Evolutionary conservation across 2,888 invertebrate species (phyloP).

Genomic region (Salpingus planirostris): DNA sequence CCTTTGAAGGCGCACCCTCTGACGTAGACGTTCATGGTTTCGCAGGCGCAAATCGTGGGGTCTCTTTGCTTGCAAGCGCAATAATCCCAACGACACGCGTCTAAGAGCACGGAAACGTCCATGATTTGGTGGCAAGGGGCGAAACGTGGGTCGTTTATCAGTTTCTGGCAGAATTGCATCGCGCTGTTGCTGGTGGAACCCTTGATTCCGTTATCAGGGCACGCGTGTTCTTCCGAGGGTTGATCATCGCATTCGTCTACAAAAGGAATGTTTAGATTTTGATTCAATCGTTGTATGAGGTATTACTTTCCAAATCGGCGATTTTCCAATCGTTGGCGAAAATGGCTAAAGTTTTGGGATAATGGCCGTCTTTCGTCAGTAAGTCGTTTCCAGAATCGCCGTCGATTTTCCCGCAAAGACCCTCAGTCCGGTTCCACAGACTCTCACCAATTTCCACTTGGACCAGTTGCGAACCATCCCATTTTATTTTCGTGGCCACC

Average conservation of each 20-base stretch:
- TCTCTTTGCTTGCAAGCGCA: constrained; percentile 52
- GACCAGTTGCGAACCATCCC: constrained; percentile 68
- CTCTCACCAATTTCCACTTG: constrained; percentile 57
- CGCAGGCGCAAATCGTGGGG: constrained; percentile 63
- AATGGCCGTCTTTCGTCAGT: constrained; percentile 49
- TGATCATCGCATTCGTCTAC: constrained; percentile 50
- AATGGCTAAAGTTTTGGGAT: constrained; percentile 41
- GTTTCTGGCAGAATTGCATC: constrained; percentile 50
- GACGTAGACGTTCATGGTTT: constrained; percentile 66
- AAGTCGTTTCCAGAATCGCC: constrained; percentile 63
- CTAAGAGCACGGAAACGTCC: constrained; percentile 56
- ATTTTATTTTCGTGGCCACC: constrained; percentile 59
- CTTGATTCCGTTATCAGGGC: constrained; percentile 33
- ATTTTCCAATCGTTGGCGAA: constrained; percentile 54
- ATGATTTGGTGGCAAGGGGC: constrained; percentile 51
- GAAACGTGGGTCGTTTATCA: constrained; percentile 58
- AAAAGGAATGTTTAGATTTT: no score
- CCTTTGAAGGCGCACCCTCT: constrained; percentile 65
- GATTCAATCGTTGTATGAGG: no score
- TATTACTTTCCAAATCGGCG: constrained; percentile 33
- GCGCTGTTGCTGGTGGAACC: constrained; percentile 42
- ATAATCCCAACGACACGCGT: constrained; percentile 73
- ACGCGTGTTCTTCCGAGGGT: constrained; percentile 46
- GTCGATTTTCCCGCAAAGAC: constrained; percentile 74
- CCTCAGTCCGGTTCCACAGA: constrained; percentile 71